Conservation (phyloP, 2,888 invertebrate genomes). For the Cephus rjabovi region DNA sequence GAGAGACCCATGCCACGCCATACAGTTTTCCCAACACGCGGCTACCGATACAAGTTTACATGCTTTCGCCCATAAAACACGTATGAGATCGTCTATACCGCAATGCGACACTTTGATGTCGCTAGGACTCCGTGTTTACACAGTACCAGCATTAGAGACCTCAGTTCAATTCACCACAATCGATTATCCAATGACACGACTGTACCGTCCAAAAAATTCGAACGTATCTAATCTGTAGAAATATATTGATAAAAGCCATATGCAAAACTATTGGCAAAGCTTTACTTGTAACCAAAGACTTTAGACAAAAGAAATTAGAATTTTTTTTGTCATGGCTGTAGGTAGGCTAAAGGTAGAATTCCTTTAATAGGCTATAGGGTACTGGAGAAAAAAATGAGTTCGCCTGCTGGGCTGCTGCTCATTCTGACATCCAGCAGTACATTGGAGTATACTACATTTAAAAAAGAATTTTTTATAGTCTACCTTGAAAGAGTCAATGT, state of each 20-base stretch:
- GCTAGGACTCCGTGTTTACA: background rate
- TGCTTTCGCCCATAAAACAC: slow-evolving; percentile 44
- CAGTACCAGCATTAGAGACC: background rate
- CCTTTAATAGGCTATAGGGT: background rate
- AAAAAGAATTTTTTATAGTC: slow-evolving; percentile 8
- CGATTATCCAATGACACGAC: background rate
- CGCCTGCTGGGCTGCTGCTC: slow-evolving; percentile 20
- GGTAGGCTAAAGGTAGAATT: no score
- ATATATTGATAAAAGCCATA: background rate
- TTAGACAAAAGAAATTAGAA: no score
- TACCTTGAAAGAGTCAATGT: slow-evolving; percentile 15
- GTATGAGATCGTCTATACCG: slow-evolving; percentile 46
- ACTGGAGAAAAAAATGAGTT: background rate
- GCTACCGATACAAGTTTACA: slow-evolving; percentile 51
- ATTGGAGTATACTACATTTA: background rate
- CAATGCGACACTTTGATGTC: slow-evolving; percentile 46
- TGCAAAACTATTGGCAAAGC: background rate
- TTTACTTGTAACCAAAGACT: background rate
- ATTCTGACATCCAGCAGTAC: slow-evolving; percentile 10
- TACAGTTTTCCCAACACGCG: slow-evolving; percentile 22
- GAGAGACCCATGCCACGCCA: slow-evolving; percentile 13
- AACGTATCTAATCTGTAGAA: background rate
- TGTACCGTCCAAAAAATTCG: background rate
- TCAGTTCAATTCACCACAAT: background rate
- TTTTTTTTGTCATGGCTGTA: no score